Percentiles rank a stretch among this genome's conserved stretches.
Evolutionary conservation across 1,140 invertebrate species (phyloP).

Genomic region (Leptinotarsa lineolata): DNA sequence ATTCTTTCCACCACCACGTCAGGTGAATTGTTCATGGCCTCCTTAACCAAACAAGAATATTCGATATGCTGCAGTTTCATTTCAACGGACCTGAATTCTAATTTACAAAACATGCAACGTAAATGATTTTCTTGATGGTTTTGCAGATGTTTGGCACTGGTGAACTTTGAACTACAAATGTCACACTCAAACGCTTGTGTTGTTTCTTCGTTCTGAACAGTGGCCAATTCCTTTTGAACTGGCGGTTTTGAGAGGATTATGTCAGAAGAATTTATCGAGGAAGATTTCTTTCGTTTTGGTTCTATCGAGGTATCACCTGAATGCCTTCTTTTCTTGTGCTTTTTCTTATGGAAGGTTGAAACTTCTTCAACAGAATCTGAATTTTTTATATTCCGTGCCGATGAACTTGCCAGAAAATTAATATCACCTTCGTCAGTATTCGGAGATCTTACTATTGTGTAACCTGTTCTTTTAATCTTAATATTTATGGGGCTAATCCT

Average conservation of each 20-base stretch:
- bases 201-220: too few relatives aligned
- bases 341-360: too few relatives aligned
- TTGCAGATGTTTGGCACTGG: slow-evolving; percentile 31
- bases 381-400: too few relatives aligned
- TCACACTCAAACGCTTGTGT: slow-evolving; percentile 14
- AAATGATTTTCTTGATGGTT: slow-evolving; percentile 33
- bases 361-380: too few relatives aligned
- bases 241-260: too few relatives aligned
- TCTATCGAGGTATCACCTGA: too few relatives aligned
- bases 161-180: slow-evolving; percentile 29
- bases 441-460: neutral
- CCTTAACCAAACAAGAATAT: slow-evolving; percentile 32
- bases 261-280: too few relatives aligned
- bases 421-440: neutral
- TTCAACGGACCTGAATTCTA: slow-evolving; percentile 30
- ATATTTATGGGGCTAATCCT: neutral
- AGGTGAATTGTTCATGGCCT: slow-evolving; percentile 28
- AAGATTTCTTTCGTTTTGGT: too few relatives aligned
- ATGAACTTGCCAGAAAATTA: too few relatives aligned
- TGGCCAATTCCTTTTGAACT: too few relatives aligned
- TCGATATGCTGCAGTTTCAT: slow-evolving; percentile 33
- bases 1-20: slow-evolving; percentile 30
- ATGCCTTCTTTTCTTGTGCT: too few relatives aligned
- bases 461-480: neutral
- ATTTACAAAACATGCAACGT: slow-evolving; percentile 40